A percentile compares a stretch with the other conserved stretches of the same genome.
Conservation (phyloP, 2,797 vertebrate species). For the Pangasius larnaudii region DNA sequence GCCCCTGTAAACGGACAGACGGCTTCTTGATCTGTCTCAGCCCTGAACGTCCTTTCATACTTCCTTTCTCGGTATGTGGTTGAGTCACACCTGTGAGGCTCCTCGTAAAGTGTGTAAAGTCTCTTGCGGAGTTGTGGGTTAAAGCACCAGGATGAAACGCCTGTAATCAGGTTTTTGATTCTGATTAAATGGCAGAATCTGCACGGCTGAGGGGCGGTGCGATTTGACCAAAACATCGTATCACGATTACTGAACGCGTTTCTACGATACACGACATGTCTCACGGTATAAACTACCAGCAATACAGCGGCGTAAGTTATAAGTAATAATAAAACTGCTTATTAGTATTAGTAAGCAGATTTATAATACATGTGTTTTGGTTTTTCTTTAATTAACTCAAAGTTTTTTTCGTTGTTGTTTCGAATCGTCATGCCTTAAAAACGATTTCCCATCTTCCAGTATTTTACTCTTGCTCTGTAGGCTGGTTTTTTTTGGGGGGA, state of each 20-base stretch:
- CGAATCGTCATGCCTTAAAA: background rate
- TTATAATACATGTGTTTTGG: too few species aligned
- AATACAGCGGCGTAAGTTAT: background rate
- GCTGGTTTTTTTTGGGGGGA: background rate
- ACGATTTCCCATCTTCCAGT: background rate
- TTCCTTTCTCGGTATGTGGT: background rate
- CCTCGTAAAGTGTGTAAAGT: background rate
- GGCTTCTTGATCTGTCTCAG: too few species aligned
- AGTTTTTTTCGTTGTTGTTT: too few species aligned
- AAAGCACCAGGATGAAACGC: background rate
- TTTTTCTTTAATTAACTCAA: background rate
- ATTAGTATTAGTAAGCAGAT: background rate
- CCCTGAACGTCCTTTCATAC: background rate
- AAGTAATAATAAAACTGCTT: too few species aligned
- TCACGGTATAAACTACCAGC: background rate
- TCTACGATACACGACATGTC: background rate
- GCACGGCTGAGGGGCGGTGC: accelerated
- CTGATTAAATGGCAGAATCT: background rate
- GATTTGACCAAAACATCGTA: background rate
- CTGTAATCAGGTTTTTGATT: background rate
- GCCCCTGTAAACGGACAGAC: background rate
- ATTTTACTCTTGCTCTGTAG: background rate
- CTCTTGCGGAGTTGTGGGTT: background rate
- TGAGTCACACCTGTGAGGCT: background rate
- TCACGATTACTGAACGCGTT: background rate